Conservation (phyloP, 2,113 vertebrate species). For the Mus spicilegus region DNA sequence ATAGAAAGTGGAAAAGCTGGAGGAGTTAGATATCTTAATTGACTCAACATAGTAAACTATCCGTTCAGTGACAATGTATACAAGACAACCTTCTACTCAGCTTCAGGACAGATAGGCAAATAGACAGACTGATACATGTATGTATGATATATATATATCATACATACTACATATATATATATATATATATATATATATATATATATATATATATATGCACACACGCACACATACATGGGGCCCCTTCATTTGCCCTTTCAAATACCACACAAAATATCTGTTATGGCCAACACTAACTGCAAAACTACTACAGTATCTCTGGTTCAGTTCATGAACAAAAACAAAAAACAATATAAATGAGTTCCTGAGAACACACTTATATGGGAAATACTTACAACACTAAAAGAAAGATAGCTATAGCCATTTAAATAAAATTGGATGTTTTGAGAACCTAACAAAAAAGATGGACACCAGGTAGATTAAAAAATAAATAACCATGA, state of each 20-base stretch:
- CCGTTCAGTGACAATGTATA: neutral
- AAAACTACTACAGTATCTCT: neutral
- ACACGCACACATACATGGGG: neutral
- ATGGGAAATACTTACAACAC: neutral
- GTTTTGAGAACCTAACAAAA: neutral
- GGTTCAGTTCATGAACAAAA: conserved; percentile 21
- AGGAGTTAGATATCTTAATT: neutral
- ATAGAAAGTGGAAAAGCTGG: neutral
- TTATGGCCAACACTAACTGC: neutral
- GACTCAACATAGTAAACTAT: neutral
- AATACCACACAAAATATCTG: neutral
- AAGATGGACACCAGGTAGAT: neutral
- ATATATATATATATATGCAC: neutral
- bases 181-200: too few species aligned
- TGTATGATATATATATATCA: too few species aligned
- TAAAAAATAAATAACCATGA: neutral
- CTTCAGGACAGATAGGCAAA: neutral
- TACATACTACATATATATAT: too few species aligned
- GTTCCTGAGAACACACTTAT: neutral
- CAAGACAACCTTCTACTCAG: neutral
- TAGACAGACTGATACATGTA: neutral
- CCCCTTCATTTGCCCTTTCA: neutral
- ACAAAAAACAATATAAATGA: neutral
- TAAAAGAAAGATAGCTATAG: neutral
- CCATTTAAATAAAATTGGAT: neutral